Percentiles rank a stretch among this genome's conserved stretches.
phyloP scores from a whole-genome alignment of 2,888 invertebrate genomes.

The Agelastica alni region DNA sequence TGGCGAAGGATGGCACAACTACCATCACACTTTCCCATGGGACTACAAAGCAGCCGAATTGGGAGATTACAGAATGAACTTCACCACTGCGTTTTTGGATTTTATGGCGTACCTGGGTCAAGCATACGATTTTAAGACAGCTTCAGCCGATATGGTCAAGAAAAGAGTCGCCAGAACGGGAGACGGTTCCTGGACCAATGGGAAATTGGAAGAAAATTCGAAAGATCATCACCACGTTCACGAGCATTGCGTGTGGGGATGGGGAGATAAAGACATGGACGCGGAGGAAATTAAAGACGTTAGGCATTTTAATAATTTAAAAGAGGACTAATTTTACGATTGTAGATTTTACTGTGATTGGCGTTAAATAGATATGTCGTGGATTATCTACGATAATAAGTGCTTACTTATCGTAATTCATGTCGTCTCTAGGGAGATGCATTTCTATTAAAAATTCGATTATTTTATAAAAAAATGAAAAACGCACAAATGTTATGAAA shows the following conservation, averaged over 20 bases:
- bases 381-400: too few species aligned
- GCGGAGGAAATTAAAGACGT: slow-evolving; percentile 63
- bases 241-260: slow-evolving; percentile 75
- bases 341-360: slow-evolving; percentile 4
- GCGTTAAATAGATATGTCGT: neutral
- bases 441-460: too few species aligned
- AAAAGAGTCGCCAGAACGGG: slow-evolving; percentile 61
- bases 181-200: slow-evolving; percentile 32
- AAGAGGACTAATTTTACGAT: slow-evolving; percentile 24
- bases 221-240: slow-evolving; percentile 56
- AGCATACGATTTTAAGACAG: slow-evolving; percentile 85
- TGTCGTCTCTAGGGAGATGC: too few species aligned
- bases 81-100: slow-evolving; percentile 49
- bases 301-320: slow-evolving; percentile 41
- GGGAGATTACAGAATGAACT: slow-evolving; percentile 58
- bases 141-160: slow-evolving; percentile 67
- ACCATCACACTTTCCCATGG: slow-evolving; percentile 92
- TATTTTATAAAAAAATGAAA: too few species aligned
- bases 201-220: slow-evolving; percentile 35
- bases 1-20: slow-evolving; percentile 94
- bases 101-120: slow-evolving; percentile 63
- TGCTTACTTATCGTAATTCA: too few species aligned
- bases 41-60: slow-evolving; percentile 90
- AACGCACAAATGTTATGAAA: too few species aligned
- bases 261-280: slow-evolving; percentile 79